Evolutionary conservation across 2,797 vertebrate genomes (phyloP).

Genomic region (Poecilia picta): DNA sequence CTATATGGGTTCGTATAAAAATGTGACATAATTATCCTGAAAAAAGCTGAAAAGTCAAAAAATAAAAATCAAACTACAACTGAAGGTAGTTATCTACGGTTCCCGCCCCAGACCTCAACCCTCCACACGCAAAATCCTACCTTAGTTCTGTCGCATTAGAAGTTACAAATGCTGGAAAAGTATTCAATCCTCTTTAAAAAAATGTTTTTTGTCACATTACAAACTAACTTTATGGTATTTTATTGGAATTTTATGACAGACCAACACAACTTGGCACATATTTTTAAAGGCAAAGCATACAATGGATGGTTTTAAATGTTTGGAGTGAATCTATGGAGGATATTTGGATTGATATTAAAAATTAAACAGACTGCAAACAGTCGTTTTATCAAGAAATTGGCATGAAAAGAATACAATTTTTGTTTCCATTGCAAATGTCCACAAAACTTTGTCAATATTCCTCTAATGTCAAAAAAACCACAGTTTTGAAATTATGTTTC

Average conservation of each 20-base stretch:
- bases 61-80: background rate
- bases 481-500: no score
- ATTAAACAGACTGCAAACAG: background rate
- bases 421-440: background rate
- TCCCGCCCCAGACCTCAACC: no score
- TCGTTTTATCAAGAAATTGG: background rate
- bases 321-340: background rate
- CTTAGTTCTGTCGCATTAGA: background rate
- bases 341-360: background rate
- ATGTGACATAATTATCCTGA: slow-evolving; percentile 32
- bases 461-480: no score
- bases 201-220: background rate
- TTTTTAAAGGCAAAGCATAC: background rate
- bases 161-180: background rate
- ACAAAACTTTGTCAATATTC: no score
- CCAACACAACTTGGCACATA: background rate
- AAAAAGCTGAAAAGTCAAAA: slow-evolving; percentile 39
- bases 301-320: background rate
- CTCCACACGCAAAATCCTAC: no score
- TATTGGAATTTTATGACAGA: background rate
- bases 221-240: background rate
- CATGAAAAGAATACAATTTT: background rate
- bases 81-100: background rate
- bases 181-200: background rate
- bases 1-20: slow-evolving; percentile 43